Percentiles rank a stretch among this genome's conserved stretches.
These are phyloP conservation scores for Metalampra italica DNA, from an alignment of 2,888 invertebrate genomes.

Conservation along the genomic window DNA sequence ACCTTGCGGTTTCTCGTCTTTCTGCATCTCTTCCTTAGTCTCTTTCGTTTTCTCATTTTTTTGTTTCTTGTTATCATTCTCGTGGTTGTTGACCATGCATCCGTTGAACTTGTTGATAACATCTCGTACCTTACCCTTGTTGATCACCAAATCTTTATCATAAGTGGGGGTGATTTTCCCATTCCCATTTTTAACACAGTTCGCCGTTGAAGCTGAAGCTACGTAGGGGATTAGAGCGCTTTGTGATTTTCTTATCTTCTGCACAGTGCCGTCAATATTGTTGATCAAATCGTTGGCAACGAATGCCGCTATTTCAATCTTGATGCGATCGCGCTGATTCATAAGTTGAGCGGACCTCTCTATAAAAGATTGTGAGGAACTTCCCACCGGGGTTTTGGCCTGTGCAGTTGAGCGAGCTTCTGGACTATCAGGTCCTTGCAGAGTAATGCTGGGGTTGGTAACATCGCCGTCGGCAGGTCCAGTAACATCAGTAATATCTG, in stretches of 20 bases:
- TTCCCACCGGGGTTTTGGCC: not conserved
- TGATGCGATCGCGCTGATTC: slow-evolving; percentile 62
- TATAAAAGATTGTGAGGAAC: too few species aligned
- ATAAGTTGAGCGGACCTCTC: slow-evolving; percentile 41
- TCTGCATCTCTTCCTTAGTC: not conserved
- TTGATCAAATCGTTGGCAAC: slow-evolving; percentile 70
- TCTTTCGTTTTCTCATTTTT: not conserved
- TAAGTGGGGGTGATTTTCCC: slow-evolving; percentile 62
- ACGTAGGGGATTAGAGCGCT: not conserved
- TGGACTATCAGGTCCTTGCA: slow-evolving; percentile 71
- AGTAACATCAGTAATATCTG: slow-evolving; percentile 8
- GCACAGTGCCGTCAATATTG: slow-evolving; percentile 62
- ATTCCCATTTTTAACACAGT: slow-evolving; percentile 47
- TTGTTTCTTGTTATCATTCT: not conserved
- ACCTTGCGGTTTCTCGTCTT: slow-evolving; percentile 22
- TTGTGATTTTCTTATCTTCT: slow-evolving; percentile 42
- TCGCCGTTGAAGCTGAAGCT: not conserved
- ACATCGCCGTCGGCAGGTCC: slow-evolving; percentile 30
- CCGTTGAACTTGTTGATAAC: slow-evolving; percentile 69
- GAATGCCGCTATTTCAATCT: slow-evolving; percentile 68
- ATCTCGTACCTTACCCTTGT: slow-evolving; percentile 70
- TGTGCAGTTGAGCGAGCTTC: slow-evolving; percentile 41
- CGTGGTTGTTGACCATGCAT: slow-evolving; percentile 16
- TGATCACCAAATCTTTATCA: slow-evolving; percentile 66
- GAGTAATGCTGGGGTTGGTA: slow-evolving; percentile 66